These are phyloP conservation scores for Eucriotettix oculatus DNA, from an alignment of 2,888 invertebrate genomes.

Conservation along the genomic window DNA sequence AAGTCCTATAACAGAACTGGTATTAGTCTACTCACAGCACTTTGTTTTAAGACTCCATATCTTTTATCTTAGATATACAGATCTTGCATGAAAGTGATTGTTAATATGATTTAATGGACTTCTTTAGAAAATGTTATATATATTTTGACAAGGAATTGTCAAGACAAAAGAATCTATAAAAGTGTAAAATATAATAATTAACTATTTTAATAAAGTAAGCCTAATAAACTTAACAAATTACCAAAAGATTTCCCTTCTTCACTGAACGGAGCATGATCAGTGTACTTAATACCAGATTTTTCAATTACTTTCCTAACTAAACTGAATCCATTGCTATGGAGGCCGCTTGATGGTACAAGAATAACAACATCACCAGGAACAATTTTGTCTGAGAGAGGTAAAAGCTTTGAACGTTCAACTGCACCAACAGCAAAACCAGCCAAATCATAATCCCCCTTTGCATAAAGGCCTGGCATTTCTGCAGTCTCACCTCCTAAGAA, in stretches of 20 bases:
- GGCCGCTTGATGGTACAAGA: slow-evolving; percentile 74
- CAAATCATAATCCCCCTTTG: slow-evolving; percentile 74
- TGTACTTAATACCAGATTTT: slow-evolving; percentile 42
- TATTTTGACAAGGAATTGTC: too few species aligned
- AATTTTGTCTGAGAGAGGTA: slow-evolving; percentile 54
- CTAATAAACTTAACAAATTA: slow-evolving; percentile 20
- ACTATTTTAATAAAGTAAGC: too few species aligned
- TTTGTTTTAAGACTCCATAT: too few species aligned
- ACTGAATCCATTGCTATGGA: slow-evolving; percentile 92
- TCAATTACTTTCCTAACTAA: slow-evolving; percentile 65
- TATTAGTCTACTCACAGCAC: too few species aligned
- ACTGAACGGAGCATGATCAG: slow-evolving; percentile 57
- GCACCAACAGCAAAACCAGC: slow-evolving; percentile 94
- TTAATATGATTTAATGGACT: too few species aligned
- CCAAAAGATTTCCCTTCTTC: slow-evolving; percentile 50
- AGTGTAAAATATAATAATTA: too few species aligned
- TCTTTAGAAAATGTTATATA: too few species aligned
- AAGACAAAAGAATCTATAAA: too few species aligned
- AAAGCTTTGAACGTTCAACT: slow-evolving; percentile 56
- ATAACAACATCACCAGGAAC: slow-evolving; percentile 62
- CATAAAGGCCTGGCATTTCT: slow-evolving; percentile 93
- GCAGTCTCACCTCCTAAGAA: slow-evolving; percentile 74
- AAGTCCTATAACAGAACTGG: too few species aligned
- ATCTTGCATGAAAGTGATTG: too few species aligned
- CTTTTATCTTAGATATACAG: too few species aligned